These are phyloP conservation scores for Butorides virescens DNA, from an alignment of 2,113 vertebrate genomes.

Conservation along the genomic window DNA sequence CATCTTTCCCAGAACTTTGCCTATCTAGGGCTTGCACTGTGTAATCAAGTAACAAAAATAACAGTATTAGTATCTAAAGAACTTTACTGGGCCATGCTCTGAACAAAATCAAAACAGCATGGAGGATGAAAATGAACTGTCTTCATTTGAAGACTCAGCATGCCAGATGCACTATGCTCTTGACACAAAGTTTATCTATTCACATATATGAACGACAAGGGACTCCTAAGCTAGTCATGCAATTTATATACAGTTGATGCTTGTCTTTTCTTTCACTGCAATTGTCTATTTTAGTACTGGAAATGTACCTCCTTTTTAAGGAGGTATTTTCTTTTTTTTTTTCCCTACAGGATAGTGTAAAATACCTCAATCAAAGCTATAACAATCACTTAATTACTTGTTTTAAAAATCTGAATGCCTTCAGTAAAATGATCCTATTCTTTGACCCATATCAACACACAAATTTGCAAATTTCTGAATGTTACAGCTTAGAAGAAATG, in stretches of 20 bases:
- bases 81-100: constrained; percentile 55
- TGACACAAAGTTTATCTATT: constrained; percentile 37
- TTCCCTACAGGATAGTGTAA: neutral
- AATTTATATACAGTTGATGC: neutral
- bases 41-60: constrained; percentile 82
- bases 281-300: neutral
- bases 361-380: constrained; percentile 8
- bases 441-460: neutral
- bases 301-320: neutral
- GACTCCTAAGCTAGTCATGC: constrained; percentile 36
- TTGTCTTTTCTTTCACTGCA: constrained; percentile 23
- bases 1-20: constrained; percentile 79
- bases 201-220: neutral
- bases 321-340: neutral
- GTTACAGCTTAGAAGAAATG: neutral
- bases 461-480: neutral
- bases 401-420: neutral
- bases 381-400: neutral
- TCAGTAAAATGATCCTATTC: neutral
- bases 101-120: constrained; percentile 61
- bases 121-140: constrained; percentile 61
- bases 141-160: constrained; percentile 58
- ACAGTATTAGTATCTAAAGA: constrained; percentile 68
- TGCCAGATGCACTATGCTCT: constrained; percentile 47
- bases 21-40: constrained; percentile 85